These are phyloP conservation scores for Fistularia commersonii DNA, from an alignment of 2,797 vertebrate genomes.

Conservation along the genomic window DNA sequence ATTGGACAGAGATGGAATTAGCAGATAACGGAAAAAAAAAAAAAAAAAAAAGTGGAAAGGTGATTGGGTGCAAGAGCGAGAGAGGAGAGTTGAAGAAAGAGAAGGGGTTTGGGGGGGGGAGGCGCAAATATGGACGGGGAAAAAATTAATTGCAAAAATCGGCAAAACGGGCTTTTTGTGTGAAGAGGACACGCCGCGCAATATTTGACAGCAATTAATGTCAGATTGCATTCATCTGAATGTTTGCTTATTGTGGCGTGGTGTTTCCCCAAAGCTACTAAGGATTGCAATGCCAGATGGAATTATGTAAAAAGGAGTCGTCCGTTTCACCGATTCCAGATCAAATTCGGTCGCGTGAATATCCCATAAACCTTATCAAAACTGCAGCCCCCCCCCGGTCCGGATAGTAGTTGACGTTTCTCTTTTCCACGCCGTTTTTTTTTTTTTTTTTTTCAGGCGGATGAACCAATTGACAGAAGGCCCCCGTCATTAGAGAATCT, in stretches of 20 bases:
- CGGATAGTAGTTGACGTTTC: constrained; percentile 42
- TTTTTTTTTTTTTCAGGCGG: constrained; percentile 46
- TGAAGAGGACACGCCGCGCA: background rate
- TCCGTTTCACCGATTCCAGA: constrained; percentile 37
- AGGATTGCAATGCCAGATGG: constrained; percentile 23
- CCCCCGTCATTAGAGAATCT: constrained; percentile 64
- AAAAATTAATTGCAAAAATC: too few relatives aligned
- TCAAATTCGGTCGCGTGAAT: constrained; percentile 40
- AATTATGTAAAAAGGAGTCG: constrained; percentile 40
- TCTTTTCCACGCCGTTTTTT: constrained; percentile 39
- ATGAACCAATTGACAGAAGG: constrained; percentile 58
- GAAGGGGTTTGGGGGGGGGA: constrained; percentile 12
- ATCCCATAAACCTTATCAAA: constrained; percentile 37
- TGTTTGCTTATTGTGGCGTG: constrained; percentile 27
- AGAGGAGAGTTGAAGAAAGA: constrained; percentile 6
- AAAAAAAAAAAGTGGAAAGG: constrained; percentile 27
- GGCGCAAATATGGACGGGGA: background rate
- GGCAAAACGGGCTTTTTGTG: too few relatives aligned
- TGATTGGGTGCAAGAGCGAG: constrained; percentile 35
- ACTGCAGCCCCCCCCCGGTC: too few relatives aligned
- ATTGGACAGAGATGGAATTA: constrained; percentile 28
- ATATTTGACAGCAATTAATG: constrained; percentile 8
- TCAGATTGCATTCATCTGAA: too few relatives aligned
- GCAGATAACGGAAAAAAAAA: constrained; percentile 30
- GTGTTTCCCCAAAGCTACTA: background rate